Percentiles rank a stretch among this genome's conserved stretches.
Conservation (phyloP, 2,113 vertebrate genomes). For the Onychostruthus taczanowskii region DNA sequence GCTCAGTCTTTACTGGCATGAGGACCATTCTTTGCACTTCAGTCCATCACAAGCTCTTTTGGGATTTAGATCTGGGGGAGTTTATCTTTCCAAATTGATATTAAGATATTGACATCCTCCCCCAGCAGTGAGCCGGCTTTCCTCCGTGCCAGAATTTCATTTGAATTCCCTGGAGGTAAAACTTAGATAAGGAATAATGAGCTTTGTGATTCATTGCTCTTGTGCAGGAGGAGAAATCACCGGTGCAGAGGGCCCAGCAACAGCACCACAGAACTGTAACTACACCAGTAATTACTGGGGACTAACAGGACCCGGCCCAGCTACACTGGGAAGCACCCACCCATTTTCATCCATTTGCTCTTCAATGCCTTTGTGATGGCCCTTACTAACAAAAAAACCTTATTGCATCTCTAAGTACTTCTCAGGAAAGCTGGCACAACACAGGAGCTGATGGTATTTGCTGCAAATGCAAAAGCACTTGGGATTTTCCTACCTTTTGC, state of each 20-base stretch:
- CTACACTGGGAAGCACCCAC: not conserved
- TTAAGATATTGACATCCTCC: not conserved
- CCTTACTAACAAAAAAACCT: not conserved
- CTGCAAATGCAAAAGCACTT: not conserved
- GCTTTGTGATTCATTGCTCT: constrained; percentile 10
- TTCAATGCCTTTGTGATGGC: not conserved
- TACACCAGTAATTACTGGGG: not conserved
- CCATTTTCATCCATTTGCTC: not conserved
- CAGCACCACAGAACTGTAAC: not conserved
- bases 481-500: not conserved
- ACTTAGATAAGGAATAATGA: not conserved
- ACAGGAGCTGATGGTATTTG: not conserved
- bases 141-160: not conserved
- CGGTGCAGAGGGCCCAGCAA: not conserved
- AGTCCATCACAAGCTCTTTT: not conserved
- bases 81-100: not conserved
- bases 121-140: not conserved
- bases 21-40: not conserved
- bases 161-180: constrained; percentile 21
- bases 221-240: not conserved
- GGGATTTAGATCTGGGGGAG: not conserved
- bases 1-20: not conserved
- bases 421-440: not conserved
- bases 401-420: not conserved
- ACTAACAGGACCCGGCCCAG: not conserved